These are phyloP conservation scores for Orthonyx spaldingii DNA, from an alignment of 2,113 vertebrate species.

Conservation along the genomic window DNA sequence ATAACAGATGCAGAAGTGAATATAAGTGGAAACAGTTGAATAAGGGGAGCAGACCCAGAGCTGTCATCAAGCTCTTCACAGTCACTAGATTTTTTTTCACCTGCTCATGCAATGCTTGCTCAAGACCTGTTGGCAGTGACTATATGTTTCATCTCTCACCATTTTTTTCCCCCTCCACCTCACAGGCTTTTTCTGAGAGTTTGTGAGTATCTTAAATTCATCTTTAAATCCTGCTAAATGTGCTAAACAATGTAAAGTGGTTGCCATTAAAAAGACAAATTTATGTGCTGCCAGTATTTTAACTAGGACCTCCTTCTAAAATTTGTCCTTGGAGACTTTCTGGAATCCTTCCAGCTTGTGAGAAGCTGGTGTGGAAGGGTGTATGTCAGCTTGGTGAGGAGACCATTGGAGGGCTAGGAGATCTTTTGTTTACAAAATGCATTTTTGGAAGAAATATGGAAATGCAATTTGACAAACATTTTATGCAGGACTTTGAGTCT, in stretches of 20 bases:
- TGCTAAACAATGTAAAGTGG: slow-evolving; percentile 48
- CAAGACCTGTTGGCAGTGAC: slow-evolving; percentile 24
- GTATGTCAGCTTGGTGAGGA: not conserved
- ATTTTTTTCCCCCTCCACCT: not conserved
- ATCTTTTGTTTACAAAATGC: not conserved
- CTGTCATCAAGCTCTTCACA: slow-evolving; percentile 65
- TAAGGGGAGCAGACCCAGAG: slow-evolving; percentile 35
- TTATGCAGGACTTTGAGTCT: not conserved
- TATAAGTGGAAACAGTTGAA: slow-evolving; percentile 68
- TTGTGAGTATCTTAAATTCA: not conserved
- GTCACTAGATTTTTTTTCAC: slow-evolving; percentile 67
- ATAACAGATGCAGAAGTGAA: slow-evolving; percentile 60
- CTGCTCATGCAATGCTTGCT: slow-evolving; percentile 26
- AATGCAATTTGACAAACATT: not conserved
- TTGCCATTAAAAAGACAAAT: slow-evolving; percentile 20
- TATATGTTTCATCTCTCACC: slow-evolving; percentile 40
- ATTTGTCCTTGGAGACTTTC: not conserved
- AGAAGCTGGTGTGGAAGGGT: not conserved
- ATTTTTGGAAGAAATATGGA: not conserved
- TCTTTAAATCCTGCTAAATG: slow-evolving; percentile 24
- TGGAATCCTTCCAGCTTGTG: not conserved
- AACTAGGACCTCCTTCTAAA: not conserved
- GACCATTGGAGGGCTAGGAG: not conserved
- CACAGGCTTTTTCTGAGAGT: not conserved
- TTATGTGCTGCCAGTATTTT: slow-evolving; percentile 9